Base-by-base conservation (phyloP, 2,113 vertebrate species). In the Heliornis fulica region DNA sequence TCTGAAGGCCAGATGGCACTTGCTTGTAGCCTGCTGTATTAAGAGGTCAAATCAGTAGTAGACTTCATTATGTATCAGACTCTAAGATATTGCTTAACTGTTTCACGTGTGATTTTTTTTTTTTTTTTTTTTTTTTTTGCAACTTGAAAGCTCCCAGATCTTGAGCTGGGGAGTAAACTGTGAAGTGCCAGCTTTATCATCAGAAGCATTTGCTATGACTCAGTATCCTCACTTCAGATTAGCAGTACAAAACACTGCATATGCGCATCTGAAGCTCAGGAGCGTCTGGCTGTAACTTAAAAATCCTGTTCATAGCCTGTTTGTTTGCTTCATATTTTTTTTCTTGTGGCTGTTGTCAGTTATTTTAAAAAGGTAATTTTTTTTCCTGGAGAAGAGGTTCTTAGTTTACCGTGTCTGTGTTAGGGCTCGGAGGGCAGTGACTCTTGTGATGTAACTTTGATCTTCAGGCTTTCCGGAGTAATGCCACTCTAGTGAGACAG, bases 241-340 rank as follows among this genome's bases (percentile, higher is more conserved):
- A 64, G n/a, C 0, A 3, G 12, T 36, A 48, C 12, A 43, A 53
- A 92, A 38, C 13, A 7, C 14, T 38, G 23, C 0, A 0, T 13
- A 8, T 21, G 28, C 12, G 6, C 28, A 53, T 40, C 54, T 81
- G 77, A 54, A 84, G 38, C 38, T 82, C 2, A 2, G 26, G 17
- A 45, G 19, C 48, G 38, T 7, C 21, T 70, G 20, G 3, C 45
- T 91, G 34, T 59, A 66, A 21, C 5, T 48, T 45, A 13, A 17
- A 77, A 75, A 11, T 29, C 50, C 36, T 71, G 6, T 59, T 82
- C 38, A 15, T 14, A 48, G 45, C 12, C 45, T 26, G 34, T 71
- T 80, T 69, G 13, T 68, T 87, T 86, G 10, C 29, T 66, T 19
- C 46, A n/a, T n/a, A n/a, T 46, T 22, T 46, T 92, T 69, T 34